Evolutionary conservation across 2,888 invertebrate species (phyloP).

Genomic region (Aphodius granarius): DNA sequence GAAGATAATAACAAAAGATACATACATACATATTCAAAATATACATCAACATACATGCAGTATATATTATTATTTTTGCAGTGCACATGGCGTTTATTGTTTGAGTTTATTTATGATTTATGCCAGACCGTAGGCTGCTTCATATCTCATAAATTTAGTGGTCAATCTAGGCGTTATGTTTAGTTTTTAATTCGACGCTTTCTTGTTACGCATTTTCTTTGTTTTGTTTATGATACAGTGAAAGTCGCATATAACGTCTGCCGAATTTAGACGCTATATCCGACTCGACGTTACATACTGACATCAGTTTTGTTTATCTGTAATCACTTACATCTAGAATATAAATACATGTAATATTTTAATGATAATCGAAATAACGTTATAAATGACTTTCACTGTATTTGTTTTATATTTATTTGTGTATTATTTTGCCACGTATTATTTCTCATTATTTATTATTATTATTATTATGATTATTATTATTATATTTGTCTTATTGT

Average conservation of each 20-base stretch:
- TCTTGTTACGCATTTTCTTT: not conserved
- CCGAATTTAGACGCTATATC: too few relatives aligned
- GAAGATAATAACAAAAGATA: constrained; percentile 43
- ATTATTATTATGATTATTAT: constrained; percentile 36
- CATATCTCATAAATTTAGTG: constrained; percentile 2
- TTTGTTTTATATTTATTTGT: constrained; percentile 26
- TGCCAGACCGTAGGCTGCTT: not conserved
- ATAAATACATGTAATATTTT: constrained; percentile 29
- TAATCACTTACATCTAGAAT: constrained; percentile 26
- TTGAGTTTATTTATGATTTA: not conserved
- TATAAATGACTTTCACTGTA: too few relatives aligned
- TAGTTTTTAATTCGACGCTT: constrained; percentile 10
- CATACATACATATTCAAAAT: constrained; percentile 52
- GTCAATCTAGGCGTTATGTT: not conserved
- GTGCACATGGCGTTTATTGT: constrained; percentile 45
- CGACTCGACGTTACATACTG: too few relatives aligned
- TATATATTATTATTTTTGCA: constrained; percentile 47
- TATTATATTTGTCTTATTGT: constrained; percentile 52
- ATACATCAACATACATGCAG: constrained; percentile 52
- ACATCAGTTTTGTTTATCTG: constrained; percentile 14
- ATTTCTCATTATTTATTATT: constrained; percentile 32
- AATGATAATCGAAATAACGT: too few relatives aligned
- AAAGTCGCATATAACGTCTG: too few relatives aligned
- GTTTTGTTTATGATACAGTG: constrained; percentile 7
- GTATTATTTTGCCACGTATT: constrained; percentile 22